phyloP scores from a whole-genome alignment of 1,140 invertebrate species.

The Apis cerana region DNA sequence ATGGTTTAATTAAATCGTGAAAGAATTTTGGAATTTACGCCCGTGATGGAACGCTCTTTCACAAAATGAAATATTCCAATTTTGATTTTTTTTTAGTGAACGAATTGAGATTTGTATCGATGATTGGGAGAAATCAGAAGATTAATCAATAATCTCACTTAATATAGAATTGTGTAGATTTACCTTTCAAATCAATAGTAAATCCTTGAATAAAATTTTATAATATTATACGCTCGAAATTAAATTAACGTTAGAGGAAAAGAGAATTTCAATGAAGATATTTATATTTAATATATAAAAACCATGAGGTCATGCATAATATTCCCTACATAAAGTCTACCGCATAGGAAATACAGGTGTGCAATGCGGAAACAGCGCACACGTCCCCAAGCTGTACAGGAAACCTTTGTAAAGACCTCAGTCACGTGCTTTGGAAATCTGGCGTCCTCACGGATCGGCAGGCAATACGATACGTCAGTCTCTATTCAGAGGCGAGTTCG shows the following conservation, averaged over 20 bases:
- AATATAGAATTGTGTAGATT: no score
- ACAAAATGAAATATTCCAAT: background rate
- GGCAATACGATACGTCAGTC: slow-evolving; percentile 3
- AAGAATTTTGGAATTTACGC: background rate
- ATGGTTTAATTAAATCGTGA: background rate
- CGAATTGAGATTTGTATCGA: no score
- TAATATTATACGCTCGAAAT: background rate
- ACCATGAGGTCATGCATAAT: background rate
- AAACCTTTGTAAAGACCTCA: background rate
- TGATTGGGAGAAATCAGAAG: background rate
- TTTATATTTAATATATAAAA: background rate
- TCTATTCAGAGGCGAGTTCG: background rate
- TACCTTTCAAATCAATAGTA: no score
- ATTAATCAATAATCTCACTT: background rate
- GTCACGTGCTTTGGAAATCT: slow-evolving; percentile 28
- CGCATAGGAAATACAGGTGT: slow-evolving; percentile 17
- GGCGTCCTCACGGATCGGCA: background rate
- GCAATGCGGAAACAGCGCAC: slow-evolving; percentile 1
- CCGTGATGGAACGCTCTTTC: background rate
- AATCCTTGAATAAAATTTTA: no score
- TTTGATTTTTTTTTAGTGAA: background rate
- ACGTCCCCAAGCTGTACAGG: background rate
- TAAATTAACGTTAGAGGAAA: background rate
- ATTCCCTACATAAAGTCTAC: background rate
- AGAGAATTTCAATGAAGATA: background rate